These are phyloP conservation scores for Polyommatus iphigenia DNA, from an alignment of 2,888 invertebrate genomes.

Conservation along the genomic window DNA sequence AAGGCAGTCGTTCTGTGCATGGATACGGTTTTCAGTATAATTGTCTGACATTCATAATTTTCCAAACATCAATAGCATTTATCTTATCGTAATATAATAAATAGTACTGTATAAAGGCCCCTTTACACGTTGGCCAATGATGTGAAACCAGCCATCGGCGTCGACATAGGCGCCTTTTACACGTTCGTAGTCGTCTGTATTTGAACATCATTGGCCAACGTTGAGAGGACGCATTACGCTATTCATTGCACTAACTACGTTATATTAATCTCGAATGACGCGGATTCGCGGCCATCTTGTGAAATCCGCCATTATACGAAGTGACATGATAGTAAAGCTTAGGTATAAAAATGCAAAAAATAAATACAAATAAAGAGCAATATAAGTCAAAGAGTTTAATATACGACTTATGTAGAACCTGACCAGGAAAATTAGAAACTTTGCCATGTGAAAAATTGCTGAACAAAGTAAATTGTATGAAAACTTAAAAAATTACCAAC, in stretches of 20 bases:
- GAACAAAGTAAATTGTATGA: neutral
- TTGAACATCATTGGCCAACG: neutral
- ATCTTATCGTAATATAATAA: neutral
- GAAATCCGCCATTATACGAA: neutral
- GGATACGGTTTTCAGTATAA: neutral
- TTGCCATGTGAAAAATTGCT: too few relatives aligned
- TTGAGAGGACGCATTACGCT: neutral
- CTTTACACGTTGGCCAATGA: neutral
- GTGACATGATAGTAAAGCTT: neutral
- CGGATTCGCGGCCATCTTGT: constrained; percentile 3
- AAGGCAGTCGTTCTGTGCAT: neutral
- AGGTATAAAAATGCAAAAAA: constrained; percentile 8
- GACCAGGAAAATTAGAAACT: neutral
- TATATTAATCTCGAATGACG: constrained; percentile 11
- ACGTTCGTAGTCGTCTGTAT: neutral
- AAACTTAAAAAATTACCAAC: neutral
- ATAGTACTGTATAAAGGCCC: neutral
- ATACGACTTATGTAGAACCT: neutral
- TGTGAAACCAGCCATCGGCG: neutral
- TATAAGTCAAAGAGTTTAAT: neutral
- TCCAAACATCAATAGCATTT: neutral
- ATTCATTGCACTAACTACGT: constrained; percentile 15
- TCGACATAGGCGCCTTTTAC: neutral
- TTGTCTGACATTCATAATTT: neutral
- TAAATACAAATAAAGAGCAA: neutral